Evolutionary conservation across 1,140 invertebrate genomes (phyloP).

Genomic region (Drosophila grimshawi): DNA sequence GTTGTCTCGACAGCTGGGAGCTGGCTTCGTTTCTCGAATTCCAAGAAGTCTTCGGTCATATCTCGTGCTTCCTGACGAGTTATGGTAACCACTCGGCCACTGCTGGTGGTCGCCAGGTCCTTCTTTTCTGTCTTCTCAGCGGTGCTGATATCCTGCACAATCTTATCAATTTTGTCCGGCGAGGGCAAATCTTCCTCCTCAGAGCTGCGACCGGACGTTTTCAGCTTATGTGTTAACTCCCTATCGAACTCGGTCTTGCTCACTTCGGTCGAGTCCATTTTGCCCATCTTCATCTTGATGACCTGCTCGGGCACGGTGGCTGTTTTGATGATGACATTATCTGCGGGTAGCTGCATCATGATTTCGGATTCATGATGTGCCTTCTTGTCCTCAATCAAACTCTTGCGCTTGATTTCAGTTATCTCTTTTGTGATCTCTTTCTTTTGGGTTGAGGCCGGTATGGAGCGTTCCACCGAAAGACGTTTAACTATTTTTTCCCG

Average conservation of each 20-base stretch:
- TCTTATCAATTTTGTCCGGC: constrained; percentile 67
- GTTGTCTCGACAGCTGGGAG: constrained; percentile 53
- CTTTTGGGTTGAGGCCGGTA: constrained; percentile 88
- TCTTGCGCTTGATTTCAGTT: constrained; percentile 89
- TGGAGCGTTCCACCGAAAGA: constrained; percentile 87
- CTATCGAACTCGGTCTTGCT: constrained; percentile 84
- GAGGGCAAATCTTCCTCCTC: constrained; percentile 72
- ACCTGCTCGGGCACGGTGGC: constrained; percentile 79
- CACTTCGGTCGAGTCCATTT: constrained; percentile 76
- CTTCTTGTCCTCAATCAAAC: constrained; percentile 86
- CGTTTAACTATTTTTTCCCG: constrained; percentile 90
- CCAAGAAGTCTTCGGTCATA: constrained; percentile 78
- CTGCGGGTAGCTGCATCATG: constrained; percentile 82
- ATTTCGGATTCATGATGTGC: constrained; percentile 86
- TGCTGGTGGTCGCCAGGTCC: constrained; percentile 51
- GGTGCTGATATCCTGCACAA: constrained; percentile 71
- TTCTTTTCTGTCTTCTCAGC: constrained; percentile 69
- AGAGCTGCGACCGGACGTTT: constrained; percentile 74
- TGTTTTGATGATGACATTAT: constrained; percentile 83
- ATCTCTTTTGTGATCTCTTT: constrained; percentile 89
- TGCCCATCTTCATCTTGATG: constrained; percentile 84
- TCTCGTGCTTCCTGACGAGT: constrained; percentile 73
- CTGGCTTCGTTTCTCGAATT: constrained; percentile 75
- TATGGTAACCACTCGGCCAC: constrained; percentile 58
- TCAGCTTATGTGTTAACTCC: constrained; percentile 81